Evolutionary conservation across 2,797 vertebrate genomes (phyloP).

Genomic region (Cercopithecus mitis): DNA sequence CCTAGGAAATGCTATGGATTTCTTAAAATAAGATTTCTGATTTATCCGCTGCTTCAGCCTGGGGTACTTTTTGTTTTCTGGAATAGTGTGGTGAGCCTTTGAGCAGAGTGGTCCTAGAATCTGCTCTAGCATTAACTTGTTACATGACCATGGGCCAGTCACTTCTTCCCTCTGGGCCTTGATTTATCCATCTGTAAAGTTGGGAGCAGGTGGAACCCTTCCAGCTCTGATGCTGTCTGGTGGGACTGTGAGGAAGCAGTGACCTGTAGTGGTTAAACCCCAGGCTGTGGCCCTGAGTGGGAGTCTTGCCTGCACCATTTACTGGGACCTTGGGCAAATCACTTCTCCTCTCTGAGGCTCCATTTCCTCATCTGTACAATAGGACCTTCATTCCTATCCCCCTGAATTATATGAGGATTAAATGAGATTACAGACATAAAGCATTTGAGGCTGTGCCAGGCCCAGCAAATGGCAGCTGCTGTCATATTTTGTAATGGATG

Average conservation of each 20-base stretch:
- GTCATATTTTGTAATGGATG: not conserved
- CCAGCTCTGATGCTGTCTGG: not conserved
- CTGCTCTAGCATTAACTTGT: not conserved
- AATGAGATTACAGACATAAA: constrained; percentile 39
- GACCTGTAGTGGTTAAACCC: not conserved
- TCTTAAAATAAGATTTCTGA: constrained; percentile 9
- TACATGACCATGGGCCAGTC: not conserved
- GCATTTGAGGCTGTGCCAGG: not conserved
- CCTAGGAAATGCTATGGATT: constrained; percentile 27
- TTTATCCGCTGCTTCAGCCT: not conserved
- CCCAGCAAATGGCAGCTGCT: not conserved
- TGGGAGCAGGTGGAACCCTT: not conserved
- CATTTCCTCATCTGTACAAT: not conserved
- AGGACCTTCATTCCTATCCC: not conserved
- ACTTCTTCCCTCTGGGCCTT: not conserved
- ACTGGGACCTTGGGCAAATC: not conserved
- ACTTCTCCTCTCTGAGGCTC: not conserved
- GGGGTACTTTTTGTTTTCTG: not conserved
- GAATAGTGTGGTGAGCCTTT: not conserved
- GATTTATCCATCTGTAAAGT: not conserved
- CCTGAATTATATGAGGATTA: constrained; percentile 9
- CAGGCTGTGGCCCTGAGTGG: not conserved
- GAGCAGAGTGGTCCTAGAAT: not conserved
- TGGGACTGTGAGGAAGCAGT: not conserved
- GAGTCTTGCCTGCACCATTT: not conserved